Base-by-base conservation (phyloP, 2,888 invertebrate genomes). In the Galeopsomyia nigrocyanea region DNA sequence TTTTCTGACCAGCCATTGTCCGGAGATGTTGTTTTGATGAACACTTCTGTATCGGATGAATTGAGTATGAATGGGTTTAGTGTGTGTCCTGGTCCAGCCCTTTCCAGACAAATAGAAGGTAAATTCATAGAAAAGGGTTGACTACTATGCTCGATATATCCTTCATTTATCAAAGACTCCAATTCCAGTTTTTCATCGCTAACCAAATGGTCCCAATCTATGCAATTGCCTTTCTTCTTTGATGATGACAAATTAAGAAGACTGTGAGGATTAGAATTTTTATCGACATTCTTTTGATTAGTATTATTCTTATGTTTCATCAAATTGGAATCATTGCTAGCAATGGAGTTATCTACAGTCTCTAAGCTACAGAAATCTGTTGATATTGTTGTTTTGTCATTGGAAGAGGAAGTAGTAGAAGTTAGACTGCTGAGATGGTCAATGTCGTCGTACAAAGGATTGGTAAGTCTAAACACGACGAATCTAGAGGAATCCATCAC, bases 401-500 rank as follows among this genome's bases (percentile, higher is more conserved):
- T 77, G 0, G 81, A 81, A 5, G 82, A 82, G 2, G 83, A 83
- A 62, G 81, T 80, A 17, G 82, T 82, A 0, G 84, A 84, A 55
- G 81, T 80, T n/a, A 82, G 58, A 5, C 83, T 83, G 51, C 83
- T 82, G n/a, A 85, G 71, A 56, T 82, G 80, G 73, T 84, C 83
- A 5, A 85, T 83, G 61, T 85, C 84, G 3, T 86, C 84, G 46
- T 85, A 84, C 76, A 86, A 80, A 31, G 83, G 81, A 77, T 86
- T 86, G 1, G 82, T 81, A 13, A 86, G 72, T 50, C 83, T 78
- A 50, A 92, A 91, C n/a, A 92, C 88, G 77, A 91, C 90, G 68
- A 92, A 89, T 79, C 89, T 89, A 47, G 90, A 89, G 65, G 88
- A 87, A 77, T 91, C 91, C 83, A 91, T 88, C 72, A 91, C 90